phyloP scores from a whole-genome alignment of 30 jellyfish, hydroid and myxozoan species.

The Turritopsis dohrnii region DNA sequence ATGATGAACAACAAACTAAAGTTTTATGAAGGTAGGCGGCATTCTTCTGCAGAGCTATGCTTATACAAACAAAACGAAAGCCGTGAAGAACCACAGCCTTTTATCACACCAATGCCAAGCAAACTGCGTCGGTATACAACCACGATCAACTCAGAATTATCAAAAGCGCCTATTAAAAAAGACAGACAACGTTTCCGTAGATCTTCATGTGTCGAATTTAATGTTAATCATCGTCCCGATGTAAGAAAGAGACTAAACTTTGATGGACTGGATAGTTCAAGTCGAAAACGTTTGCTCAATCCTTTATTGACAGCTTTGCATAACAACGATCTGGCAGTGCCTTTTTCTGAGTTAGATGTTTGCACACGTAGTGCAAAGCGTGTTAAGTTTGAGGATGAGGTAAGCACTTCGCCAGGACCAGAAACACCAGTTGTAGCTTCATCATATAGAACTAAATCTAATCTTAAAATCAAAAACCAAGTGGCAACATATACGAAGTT shows the following conservation, averaged over 20 bases:
- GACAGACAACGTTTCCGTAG: neutral
- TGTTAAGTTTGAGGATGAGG: slow-evolving; percentile 7
- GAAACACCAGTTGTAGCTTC: slow-evolving; percentile 1
- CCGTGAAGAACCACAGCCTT: neutral
- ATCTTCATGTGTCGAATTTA: neutral
- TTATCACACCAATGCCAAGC: neutral
- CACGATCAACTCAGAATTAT: neutral
- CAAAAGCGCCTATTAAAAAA: neutral
- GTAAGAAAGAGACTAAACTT: slow-evolving; percentile 8
- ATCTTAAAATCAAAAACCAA: neutral
- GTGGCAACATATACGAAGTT: neutral
- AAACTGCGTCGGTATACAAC: neutral
- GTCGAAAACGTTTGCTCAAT: neutral
- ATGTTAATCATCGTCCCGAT: neutral
- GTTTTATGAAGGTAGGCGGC: slow-evolving; percentile 9
- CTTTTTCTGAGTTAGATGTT: slow-evolving; percentile 10
- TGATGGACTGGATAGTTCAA: neutral
- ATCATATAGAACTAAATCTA: slow-evolving; percentile 3
- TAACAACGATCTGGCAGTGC: neutral
- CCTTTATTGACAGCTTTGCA: slow-evolving; percentile 8
- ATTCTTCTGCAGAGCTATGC: slow-evolving; percentile 3
- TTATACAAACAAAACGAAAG: neutral
- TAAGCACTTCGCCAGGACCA: slow-evolving; percentile 5
- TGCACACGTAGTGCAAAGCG: slow-evolving; percentile 7
- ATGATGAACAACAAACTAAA: neutral